Evolutionary conservation across 2,113 vertebrate genomes (phyloP).

Genomic region (Platanista minor): DNA sequence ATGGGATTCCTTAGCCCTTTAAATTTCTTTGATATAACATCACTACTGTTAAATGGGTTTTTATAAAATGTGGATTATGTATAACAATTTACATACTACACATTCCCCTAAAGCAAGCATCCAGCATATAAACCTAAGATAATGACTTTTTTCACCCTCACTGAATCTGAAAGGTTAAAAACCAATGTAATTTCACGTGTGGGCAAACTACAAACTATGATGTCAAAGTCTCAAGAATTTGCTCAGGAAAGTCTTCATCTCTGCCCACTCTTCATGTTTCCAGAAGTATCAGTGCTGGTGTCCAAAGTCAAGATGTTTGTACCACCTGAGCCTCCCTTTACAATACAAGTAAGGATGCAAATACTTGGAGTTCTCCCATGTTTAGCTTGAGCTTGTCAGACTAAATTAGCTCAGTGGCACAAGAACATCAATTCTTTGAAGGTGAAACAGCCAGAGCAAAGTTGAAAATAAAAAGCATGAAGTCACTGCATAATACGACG

Average conservation of each 20-base stretch:
- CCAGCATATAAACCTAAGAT: not conserved
- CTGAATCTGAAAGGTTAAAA: not conserved
- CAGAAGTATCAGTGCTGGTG: not conserved
- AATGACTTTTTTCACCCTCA: not conserved
- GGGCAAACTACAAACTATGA: not conserved
- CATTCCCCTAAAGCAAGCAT: not conserved
- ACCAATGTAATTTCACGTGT: not conserved
- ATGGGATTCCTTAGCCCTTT: not conserved
- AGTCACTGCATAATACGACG: not conserved
- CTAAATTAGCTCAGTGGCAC: not conserved
- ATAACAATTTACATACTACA: not conserved
- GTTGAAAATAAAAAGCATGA: not conserved
- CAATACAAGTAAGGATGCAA: not conserved
- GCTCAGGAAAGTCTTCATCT: not conserved
- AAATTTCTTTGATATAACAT: not conserved
- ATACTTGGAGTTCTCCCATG: not conserved
- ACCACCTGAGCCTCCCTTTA: not conserved
- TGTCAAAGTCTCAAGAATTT: not conserved
- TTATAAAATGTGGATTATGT: not conserved
- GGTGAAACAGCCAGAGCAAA: conserved; percentile 1
- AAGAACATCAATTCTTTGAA: not conserved
- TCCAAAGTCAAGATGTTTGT: not conserved
- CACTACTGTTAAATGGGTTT: not conserved
- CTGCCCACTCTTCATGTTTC: not conserved
- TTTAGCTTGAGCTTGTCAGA: not conserved